Evolutionary conservation across 2,797 vertebrate species (phyloP).

Genomic region (Setipinna tenuifilis): DNA sequence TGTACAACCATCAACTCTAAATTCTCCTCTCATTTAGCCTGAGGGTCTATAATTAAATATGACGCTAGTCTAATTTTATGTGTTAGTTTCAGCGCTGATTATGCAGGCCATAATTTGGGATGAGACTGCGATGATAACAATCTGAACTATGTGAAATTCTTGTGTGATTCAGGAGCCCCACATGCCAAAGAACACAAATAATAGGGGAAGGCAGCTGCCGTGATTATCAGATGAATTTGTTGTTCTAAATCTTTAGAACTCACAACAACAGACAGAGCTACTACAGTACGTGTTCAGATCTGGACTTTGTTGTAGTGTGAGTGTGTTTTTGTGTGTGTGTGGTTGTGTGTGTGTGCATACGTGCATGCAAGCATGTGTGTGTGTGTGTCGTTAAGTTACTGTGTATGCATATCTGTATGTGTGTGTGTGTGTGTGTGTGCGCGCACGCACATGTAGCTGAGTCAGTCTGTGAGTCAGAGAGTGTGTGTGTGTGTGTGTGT

Average conservation of each 20-base stretch:
- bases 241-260: neutral
- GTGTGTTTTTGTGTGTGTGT: neutral
- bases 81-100: neutral
- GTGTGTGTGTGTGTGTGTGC: neutral
- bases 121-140: neutral
- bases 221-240: neutral
- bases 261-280: neutral
- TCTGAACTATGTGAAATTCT: neutral
- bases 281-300: neutral
- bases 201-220: neutral
- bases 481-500: too few relatives aligned
- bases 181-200: neutral
- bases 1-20: neutral
- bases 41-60: neutral
- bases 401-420: neutral
- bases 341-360: neutral
- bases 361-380: neutral
- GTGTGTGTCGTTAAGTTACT: neutral
- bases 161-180: neutral
- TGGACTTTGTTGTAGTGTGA: neutral
- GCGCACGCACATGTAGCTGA: too few relatives aligned
- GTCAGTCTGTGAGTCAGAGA: too few relatives aligned
- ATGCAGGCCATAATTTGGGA: neutral
- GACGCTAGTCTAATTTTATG: neutral
- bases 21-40: neutral